These are phyloP conservation scores for Phymastichus coffea DNA, from an alignment of 1,140 invertebrate species.

Conservation along the genomic window DNA sequence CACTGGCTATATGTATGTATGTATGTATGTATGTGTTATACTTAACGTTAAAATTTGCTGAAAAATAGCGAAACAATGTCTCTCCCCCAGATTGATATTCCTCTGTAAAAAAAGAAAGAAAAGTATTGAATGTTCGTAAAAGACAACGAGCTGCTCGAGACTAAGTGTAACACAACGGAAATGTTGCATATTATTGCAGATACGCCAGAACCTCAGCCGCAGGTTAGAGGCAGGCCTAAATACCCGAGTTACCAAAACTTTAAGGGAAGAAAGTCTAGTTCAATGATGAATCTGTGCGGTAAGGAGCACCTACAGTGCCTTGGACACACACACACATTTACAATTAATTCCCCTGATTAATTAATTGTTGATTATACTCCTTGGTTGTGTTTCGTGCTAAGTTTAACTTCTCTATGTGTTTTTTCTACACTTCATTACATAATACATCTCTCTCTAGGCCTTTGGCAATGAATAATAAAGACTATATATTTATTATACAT, in stretches of 20 bases:
- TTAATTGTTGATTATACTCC: too few relatives aligned
- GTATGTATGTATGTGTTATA: too few relatives aligned
- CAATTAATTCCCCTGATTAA: constrained; percentile 31
- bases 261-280: constrained; percentile 88
- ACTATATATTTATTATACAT: constrained; percentile 32
- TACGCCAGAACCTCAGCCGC: constrained; percentile 70
- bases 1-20: constrained; percentile 37
- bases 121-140: constrained; percentile 20
- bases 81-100: background rate
- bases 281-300: constrained; percentile 92
- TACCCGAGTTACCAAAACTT: constrained; percentile 81
- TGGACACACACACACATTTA: constrained; percentile 21
- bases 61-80: constrained; percentile 8
- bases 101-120: constrained; percentile 7
- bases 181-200: constrained; percentile 62
- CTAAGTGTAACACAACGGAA: constrained; percentile 55
- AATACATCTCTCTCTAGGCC: constrained; percentile 16
- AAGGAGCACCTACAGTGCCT: constrained; percentile 63
- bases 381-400: constrained; percentile 42
- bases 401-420: constrained; percentile 31
- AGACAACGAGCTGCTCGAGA: constrained; percentile 4
- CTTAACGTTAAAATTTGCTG: too few relatives aligned
- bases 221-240: constrained; percentile 77
- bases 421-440: constrained; percentile 25
- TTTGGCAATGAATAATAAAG: constrained; percentile 26